Conservation (phyloP, 2,888 invertebrate genomes). For the Parapristionchus giblindavisi region DNA sequence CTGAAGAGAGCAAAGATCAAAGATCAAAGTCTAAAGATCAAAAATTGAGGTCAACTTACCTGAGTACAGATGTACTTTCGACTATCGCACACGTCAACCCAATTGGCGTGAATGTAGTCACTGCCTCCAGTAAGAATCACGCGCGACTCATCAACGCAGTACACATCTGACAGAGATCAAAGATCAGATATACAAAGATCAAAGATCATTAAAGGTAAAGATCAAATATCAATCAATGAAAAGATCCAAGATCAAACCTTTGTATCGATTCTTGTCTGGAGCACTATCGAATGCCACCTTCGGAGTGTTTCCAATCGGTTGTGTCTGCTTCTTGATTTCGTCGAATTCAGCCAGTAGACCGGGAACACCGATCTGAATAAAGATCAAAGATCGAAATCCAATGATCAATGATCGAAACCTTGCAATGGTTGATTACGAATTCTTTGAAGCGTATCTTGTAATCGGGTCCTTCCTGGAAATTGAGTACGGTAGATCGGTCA, state of each 20-base stretch:
- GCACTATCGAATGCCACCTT: constrained; percentile 52
- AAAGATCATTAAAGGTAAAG: neutral
- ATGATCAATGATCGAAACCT: constrained; percentile 2
- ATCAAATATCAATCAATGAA: neutral
- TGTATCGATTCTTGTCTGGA: constrained; percentile 59
- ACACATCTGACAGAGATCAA: constrained; percentile 46
- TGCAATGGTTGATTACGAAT: constrained; percentile 2
- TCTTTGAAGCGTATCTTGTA: constrained; percentile 25
- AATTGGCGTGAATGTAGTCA: constrained; percentile 64
- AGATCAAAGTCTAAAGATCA: neutral
- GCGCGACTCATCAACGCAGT: constrained; percentile 59
- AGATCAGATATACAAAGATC: neutral
- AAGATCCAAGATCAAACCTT: constrained; percentile 45
- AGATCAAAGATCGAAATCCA: neutral
- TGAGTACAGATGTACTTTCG: constrained; percentile 57
- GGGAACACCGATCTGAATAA: constrained; percentile 41
- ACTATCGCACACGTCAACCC: constrained; percentile 47
- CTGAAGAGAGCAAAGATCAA: constrained; percentile 11
- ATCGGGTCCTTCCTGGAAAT: constrained; percentile 8
- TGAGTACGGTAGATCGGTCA: too few relatives aligned
- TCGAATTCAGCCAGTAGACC: constrained; percentile 44
- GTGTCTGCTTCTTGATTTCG: constrained; percentile 43
- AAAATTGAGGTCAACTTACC: constrained; percentile 18
- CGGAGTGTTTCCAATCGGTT: constrained; percentile 45
- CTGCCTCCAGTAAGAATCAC: constrained; percentile 44